phyloP scores from a whole-genome alignment of 1,140 invertebrate genomes.

The Euglossa dilemma region DNA sequence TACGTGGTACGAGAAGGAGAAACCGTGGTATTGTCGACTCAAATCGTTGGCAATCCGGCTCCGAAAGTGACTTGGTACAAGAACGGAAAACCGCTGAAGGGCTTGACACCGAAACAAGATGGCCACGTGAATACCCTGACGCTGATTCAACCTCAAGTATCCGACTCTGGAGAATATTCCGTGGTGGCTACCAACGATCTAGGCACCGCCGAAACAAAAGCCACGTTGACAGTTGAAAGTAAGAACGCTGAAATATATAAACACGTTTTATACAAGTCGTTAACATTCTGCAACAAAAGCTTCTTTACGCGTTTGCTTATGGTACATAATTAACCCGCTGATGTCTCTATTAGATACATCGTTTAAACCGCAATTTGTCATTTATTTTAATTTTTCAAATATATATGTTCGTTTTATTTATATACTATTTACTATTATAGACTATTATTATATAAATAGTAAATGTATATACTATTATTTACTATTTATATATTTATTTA shows the following conservation, averaged over 20 bases:
- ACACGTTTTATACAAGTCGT: neutral
- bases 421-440: too few species aligned
- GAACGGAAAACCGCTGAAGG: constrained; percentile 87
- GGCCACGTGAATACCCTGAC: constrained; percentile 87
- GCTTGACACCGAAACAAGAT: constrained; percentile 84
- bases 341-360: neutral
- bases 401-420: too few species aligned
- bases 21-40: constrained; percentile 88
- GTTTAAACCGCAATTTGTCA: too few species aligned
- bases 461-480: too few species aligned
- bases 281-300: neutral
- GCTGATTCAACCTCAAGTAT: constrained; percentile 85
- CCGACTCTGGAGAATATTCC: constrained; percentile 90
- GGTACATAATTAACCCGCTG: too few species aligned
- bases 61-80: constrained; percentile 92
- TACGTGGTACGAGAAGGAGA: constrained; percentile 90
- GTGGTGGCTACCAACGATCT: constrained; percentile 90
- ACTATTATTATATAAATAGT: too few species aligned
- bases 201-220: constrained; percentile 89
- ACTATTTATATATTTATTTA: too few species aligned
- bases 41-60: constrained; percentile 91
- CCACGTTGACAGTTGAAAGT: constrained; percentile 92
- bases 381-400: too few species aligned
- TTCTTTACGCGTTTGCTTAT: neutral
- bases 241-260: constrained; percentile 56